Conservation (phyloP, 2,888 invertebrate species). For the Cotesia congregata region DNA sequence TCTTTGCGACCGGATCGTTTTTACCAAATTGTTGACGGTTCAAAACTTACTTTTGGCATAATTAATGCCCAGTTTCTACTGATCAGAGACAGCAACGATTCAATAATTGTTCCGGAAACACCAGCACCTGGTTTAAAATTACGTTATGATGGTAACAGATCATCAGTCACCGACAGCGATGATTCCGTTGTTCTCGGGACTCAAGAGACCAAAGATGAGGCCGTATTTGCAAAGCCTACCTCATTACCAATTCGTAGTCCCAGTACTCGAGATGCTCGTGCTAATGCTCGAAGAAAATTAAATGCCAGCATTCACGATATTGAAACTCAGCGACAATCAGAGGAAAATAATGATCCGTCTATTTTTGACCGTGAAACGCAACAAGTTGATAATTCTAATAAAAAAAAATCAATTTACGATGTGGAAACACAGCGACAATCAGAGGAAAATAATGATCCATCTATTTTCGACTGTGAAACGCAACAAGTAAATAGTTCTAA, state of each 20-base stretch:
- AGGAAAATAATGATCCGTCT: conserved; percentile 5
- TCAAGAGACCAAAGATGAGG: conserved; percentile 26
- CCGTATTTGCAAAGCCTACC: conserved; percentile 38
- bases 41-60: conserved; percentile 58
- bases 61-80: conserved; percentile 48
- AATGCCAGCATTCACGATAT: neutral
- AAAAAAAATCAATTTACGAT: conserved; percentile 6
- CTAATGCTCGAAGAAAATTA: neutral
- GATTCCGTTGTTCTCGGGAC: conserved; percentile 47
- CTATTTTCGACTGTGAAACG: conserved; percentile 41
- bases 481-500: conserved; percentile 34
- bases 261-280: neutral
- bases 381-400: conserved; percentile 21
- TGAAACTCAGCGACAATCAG: conserved; percentile 37
- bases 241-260: conserved; percentile 15
- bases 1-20: conserved; percentile 56
- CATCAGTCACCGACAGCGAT: conserved; percentile 36
- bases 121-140: conserved; percentile 38
- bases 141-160: conserved; percentile 12
- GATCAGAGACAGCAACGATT: conserved; percentile 14
- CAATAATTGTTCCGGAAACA: conserved; percentile 49
- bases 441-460: conserved; percentile 1
- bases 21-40: conserved; percentile 62
- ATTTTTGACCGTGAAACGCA: conserved; percentile 44
- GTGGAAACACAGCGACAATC: conserved; percentile 37